Evolutionary conservation across 2,113 vertebrate species (phyloP), one percentile per base, ranked within the genome.

Genomic region (Anser brachyrhynchus): DNA sequence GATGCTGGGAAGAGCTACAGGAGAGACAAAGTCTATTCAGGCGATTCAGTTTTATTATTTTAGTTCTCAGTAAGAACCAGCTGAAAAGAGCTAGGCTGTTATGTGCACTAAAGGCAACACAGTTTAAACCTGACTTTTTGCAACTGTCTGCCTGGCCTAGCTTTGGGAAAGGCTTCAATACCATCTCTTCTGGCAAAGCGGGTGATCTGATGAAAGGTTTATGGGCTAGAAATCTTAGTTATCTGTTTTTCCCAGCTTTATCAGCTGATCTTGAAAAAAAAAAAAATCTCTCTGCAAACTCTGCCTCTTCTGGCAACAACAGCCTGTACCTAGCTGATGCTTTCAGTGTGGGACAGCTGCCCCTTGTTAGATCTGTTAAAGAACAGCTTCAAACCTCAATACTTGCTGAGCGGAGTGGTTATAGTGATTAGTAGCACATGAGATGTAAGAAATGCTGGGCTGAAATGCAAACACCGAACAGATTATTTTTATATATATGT

Each of bases 401-500:
- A 2, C 11, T 44, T 72, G 26, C 20, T 0, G 0, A 82, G 35
- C 9, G n/a, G 51, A 87, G 44, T 11, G 4, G 29, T 69, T 65
- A 39, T 7, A n/a, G 39, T 58, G 3, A 55, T 54, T n/a, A 79
- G 28, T 26, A 33, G 13, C 10, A 18, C 54, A 41, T 46, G 37
- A 73, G 51, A 79, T 85, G 43, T 52, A 64, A 78, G 37, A 14
- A 90, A 52, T 12, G 7, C 43, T 18, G 20, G 25, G n/a, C 41
- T 81, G 37, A 92, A 91, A 67, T 39, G 57, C 20, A 89, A 64
- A 39, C 22, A 78, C 74, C 52, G 52, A 95, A 58, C 26, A 69
- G 10, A 8, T 44, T 70, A 55, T 3, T 26, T 87, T 65, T 49
- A 54, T 64, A 6, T 35, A 18, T 29, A 16, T 7, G 20, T 49